Conservation (phyloP, 2,113 vertebrate species). For the Boulengeromyrus knoepffleri region DNA sequence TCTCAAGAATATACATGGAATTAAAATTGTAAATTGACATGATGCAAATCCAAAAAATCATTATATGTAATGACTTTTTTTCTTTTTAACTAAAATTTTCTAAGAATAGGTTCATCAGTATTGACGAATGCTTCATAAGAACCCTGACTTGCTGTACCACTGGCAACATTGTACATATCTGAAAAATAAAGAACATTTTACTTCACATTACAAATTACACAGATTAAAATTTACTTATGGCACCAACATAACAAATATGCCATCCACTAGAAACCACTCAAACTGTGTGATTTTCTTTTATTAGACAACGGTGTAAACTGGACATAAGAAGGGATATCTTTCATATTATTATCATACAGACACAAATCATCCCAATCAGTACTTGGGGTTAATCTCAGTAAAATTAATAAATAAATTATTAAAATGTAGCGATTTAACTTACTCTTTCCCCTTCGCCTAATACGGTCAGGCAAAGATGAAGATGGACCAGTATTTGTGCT, state of each 20-base stretch:
- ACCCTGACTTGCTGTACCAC: not conserved
- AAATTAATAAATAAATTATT: not conserved
- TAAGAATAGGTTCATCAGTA: not conserved
- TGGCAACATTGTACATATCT: constrained; percentile 32
- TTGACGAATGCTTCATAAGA: not conserved
- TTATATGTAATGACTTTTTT: not conserved
- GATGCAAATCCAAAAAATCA: not conserved
- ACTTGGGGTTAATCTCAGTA: not conserved
- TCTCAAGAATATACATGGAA: not conserved
- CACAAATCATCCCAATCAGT: not conserved
- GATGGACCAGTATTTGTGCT: constrained; percentile 27
- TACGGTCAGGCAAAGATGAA: not conserved
- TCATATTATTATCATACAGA: not conserved
- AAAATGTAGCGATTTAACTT: not conserved
- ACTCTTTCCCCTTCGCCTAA: too few species aligned
- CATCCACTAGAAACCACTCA: not conserved
- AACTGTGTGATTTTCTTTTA: not conserved
- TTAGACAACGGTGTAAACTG: not conserved
- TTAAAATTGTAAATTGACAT: not conserved
- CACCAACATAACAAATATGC: not conserved
- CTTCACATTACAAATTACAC: not conserved
- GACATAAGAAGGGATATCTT: not conserved
- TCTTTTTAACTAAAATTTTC: not conserved
- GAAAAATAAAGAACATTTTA: constrained; percentile 8
- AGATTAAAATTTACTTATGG: not conserved